A percentile compares a stretch with the other conserved stretches of the same genome.
These are phyloP conservation scores for Sarcoramphus papa DNA, from an alignment of 2,797 vertebrate species.

Conservation along the genomic window DNA sequence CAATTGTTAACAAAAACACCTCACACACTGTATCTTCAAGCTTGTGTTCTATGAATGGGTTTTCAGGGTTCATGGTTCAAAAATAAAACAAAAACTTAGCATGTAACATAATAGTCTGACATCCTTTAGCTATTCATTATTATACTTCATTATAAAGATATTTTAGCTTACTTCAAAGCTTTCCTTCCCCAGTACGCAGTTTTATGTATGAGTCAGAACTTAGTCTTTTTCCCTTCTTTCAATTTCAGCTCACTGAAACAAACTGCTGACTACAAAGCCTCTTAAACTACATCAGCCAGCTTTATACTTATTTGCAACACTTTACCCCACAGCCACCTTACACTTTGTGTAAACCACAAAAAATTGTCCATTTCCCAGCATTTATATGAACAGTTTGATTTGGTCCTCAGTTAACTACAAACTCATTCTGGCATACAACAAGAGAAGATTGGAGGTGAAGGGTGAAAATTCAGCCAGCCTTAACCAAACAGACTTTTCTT, in stretches of 20 bases:
- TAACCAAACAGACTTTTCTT: background rate
- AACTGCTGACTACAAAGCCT: background rate
- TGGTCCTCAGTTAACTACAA: background rate
- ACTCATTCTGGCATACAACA: background rate
- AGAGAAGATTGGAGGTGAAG: accelerated
- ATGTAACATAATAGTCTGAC: background rate
- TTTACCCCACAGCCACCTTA: background rate
- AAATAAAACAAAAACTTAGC: background rate
- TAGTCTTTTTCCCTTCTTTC: background rate
- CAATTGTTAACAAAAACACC: background rate
- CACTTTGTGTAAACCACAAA: background rate
- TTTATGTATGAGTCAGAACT: background rate
- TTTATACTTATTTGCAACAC: background rate
- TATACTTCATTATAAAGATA: background rate
- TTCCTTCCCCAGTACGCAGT: background rate
- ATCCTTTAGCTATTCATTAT: background rate
- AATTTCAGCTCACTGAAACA: background rate
- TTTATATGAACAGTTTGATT: background rate
- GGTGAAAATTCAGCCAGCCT: background rate
- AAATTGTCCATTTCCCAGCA: background rate
- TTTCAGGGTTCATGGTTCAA: background rate
- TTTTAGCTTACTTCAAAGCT: background rate
- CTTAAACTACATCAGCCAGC: background rate
- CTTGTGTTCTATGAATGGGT: background rate
- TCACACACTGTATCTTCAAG: background rate